Percentiles rank a stretch among this genome's conserved stretches.
These are phyloP conservation scores for Gari tellinella DNA, from an alignment of 2,888 invertebrate genomes.

Conservation along the genomic window DNA sequence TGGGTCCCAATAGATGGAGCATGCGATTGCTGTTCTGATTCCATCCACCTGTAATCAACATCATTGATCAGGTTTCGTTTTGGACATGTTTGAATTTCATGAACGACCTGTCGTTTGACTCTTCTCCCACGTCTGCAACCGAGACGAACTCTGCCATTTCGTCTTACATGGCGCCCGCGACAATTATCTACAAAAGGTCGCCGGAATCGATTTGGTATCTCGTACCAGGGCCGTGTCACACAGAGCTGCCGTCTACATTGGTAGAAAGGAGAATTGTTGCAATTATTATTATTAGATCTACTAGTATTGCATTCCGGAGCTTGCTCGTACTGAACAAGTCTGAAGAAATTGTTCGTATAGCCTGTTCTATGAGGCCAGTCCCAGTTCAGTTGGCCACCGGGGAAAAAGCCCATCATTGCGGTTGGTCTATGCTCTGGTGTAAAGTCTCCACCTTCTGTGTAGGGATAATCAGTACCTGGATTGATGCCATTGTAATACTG, in stretches of 20 bases:
- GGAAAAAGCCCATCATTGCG: conserved; percentile 43
- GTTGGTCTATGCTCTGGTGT: conserved; percentile 26
- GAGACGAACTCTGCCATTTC: too few relatives aligned
- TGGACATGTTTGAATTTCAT: not conserved
- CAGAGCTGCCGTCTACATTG: conserved; percentile 44
- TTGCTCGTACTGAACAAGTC: conserved; percentile 39
- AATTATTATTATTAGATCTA: too few relatives aligned
- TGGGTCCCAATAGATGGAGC: too few relatives aligned
- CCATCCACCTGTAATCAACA: not conserved
- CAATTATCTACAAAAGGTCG: too few relatives aligned
- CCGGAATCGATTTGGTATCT: conserved; percentile 9
- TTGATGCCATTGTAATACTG: conserved; percentile 19
- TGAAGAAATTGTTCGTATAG: conserved; percentile 25
- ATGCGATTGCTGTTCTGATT: too few relatives aligned
- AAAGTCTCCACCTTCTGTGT: conserved; percentile 12
- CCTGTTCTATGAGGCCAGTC: conserved; percentile 25
- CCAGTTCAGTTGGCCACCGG: not conserved
- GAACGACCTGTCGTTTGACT: not conserved
- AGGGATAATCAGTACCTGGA: conserved; percentile 43
- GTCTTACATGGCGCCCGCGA: too few relatives aligned
- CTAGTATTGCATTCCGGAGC: conserved; percentile 39
- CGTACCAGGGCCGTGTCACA: conserved; percentile 29
- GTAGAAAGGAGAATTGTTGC: conserved; percentile 45
- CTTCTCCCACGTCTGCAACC: too few relatives aligned
- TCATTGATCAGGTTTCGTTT: too few relatives aligned